Conservation (phyloP, 2,113 vertebrate genomes). For the human region DNA sequence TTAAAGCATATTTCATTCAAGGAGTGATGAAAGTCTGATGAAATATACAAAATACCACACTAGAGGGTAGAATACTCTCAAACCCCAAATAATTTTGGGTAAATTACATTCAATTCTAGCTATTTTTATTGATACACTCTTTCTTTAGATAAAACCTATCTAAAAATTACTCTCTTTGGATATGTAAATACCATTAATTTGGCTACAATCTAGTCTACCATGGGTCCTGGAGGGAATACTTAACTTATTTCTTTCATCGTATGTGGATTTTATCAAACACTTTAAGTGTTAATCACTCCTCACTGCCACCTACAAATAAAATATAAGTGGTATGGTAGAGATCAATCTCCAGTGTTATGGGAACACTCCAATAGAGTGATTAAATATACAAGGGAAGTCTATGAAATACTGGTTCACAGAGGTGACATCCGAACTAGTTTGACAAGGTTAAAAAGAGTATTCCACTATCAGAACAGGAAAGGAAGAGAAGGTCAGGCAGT, state of each 20-base stretch:
- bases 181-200: background rate
- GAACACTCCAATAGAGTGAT: background rate
- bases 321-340: background rate
- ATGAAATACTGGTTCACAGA: background rate
- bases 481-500: background rate
- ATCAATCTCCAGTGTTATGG: background rate
- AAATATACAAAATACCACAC: background rate
- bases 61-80: background rate
- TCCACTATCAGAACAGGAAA: background rate
- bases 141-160: constrained; percentile 4
- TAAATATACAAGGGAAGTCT: background rate
- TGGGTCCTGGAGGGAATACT: background rate
- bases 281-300: background rate
- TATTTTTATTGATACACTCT: background rate
- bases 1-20: background rate
- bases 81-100: background rate
- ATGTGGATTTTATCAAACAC: constrained; percentile 31
- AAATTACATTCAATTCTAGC: constrained; percentile 34
- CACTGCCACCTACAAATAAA: constrained; percentile 39
- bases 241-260: background rate
- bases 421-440: background rate
- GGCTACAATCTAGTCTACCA: background rate
- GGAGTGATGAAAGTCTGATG: background rate
- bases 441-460: constrained; percentile 25
- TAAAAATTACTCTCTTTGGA: constrained; percentile 35